Evolutionary conservation across 2,888 invertebrate genomes (phyloP), one percentile per base, ranked within the genome.

Genomic region (Ophion slaviceki): DNA sequence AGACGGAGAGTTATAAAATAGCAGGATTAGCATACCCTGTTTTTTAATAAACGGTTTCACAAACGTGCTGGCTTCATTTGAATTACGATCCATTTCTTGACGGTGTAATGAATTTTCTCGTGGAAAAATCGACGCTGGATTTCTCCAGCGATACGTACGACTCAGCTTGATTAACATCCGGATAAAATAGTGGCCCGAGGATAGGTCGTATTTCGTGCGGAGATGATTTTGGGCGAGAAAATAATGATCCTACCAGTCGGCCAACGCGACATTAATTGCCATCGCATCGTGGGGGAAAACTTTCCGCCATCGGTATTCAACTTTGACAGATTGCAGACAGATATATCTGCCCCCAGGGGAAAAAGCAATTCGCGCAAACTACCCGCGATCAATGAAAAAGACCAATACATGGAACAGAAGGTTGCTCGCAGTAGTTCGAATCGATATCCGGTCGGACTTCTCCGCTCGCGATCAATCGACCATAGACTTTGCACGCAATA

Each of bases 111-210:
- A 53, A 53, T 53, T 53, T 53, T 53, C 53, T 53, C 53, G 53
- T 53, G 53, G 11, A 53, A n/a, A 75, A 75, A 68, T 80, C 74
- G 59, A 80, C 72, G 68, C n/a, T 17, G 2, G 28, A 45, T 47
- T 17, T 53, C 11, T 53, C 17, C 53, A 53, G 53, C 17, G 17
- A 40, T 24, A 47, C 68, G 45, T 59, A 20, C n/a, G 32, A 24
- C 66, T 24, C 32, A 67, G 61, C 57, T 24, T 66, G 77, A 80
- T 80, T 80, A 64, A 20, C 64, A 64, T 24, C 5, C 40, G 64
- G 5, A 59, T 75, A 36, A 53, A 53, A 17, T 53, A 53, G 53
- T 17, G 4, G 53, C 17, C 53, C 17, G 53, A 14, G 53, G 40
- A 40, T 7, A 40, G 40, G 53, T 53, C 14, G 53, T 53, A 53